Base-by-base conservation (phyloP, 2,888 invertebrate genomes). In the Acanthosepion pharaonis region DNA sequence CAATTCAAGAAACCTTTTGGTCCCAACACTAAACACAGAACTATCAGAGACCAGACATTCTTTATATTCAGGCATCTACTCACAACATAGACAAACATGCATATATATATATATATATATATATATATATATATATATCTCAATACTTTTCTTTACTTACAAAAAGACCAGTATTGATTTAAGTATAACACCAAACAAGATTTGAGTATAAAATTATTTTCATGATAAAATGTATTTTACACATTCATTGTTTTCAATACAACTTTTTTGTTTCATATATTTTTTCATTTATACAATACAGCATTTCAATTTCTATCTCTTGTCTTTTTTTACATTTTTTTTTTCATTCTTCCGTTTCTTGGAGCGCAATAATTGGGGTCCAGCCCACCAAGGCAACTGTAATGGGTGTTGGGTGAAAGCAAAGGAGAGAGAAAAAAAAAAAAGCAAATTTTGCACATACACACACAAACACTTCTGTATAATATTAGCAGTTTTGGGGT, bases 131-230 rank as follows among this genome's bases (percentile, higher is more conserved):
- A 33, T 18, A 49, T 42, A 93, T 23, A 53, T 49, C 23, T 48
- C 42, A 25, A 92, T 92, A 33, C 25, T 48, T 92, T 4, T 92
- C 48, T 28, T 25, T 3, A 42, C 92, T 48, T 18, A 92, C 20
- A 18, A 59, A 59, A 59, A 59, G 15, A 78, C 15, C 9, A 78
- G n/a, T 78, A n/a, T 78, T 78, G 78, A 78, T 59, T 23, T 23
- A 78, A 78, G 78, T 78, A 78, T 9, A 78, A 78, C n/a, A 78
- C 78, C n/a, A 33, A 78, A 78, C 78, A n/a, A 78, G 23, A 78
- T 78, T 78, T 78, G 78, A 78, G 78, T 78, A 78, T n/a, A 78
- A 78, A 78, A 78, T 78, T 78, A 78, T 78, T 78, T 78, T 78
- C 78, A 78, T 78, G n/a, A 78, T 78, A 78, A 78, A 78, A 78